A percentile compares a stretch with the other conserved stretches of the same genome.
phyloP scores from a whole-genome alignment of 1,140 invertebrate species.

The Piezodorus guildinii region DNA sequence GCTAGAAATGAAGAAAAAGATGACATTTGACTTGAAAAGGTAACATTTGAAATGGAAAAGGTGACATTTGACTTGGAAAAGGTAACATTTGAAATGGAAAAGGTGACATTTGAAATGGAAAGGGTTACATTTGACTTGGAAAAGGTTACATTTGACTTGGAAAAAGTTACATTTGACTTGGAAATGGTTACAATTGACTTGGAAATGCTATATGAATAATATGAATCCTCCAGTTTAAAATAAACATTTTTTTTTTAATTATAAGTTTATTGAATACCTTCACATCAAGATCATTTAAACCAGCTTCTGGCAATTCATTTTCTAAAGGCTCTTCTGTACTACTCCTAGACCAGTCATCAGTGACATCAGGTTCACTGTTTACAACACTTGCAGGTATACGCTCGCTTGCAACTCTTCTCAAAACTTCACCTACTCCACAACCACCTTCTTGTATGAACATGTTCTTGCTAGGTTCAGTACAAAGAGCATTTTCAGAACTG shows the following conservation, averaged over 20 bases:
- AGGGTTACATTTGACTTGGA: too few relatives aligned
- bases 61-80: too few relatives aligned
- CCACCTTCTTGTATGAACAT: conserved; percentile 19
- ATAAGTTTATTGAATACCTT: conserved; percentile 35
- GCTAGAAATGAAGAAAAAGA: too few relatives aligned
- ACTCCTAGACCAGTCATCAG: conserved; percentile 54
- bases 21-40: too few relatives aligned
- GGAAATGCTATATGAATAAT: too few relatives aligned
- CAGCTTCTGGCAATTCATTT: conserved; percentile 27
- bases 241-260: neutral
- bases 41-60: too few relatives aligned
- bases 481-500: conserved; percentile 12
- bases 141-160: too few relatives aligned
- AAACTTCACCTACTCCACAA: conserved; percentile 28
- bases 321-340: conserved; percentile 48
- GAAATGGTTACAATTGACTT: too few relatives aligned
- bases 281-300: conserved; percentile 48
- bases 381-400: conserved; percentile 33
- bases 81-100: too few relatives aligned
- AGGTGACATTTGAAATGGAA: too few relatives aligned
- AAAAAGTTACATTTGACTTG: too few relatives aligned
- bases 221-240: too few relatives aligned
- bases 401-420: conserved; percentile 38
- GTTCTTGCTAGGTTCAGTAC: neutral
- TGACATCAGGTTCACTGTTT: conserved; percentile 43